Evolutionary conservation across 2,113 vertebrate genomes (phyloP), one percentile per base, ranked within the genome.

Genomic region (Saccopteryx bilineata): DNA sequence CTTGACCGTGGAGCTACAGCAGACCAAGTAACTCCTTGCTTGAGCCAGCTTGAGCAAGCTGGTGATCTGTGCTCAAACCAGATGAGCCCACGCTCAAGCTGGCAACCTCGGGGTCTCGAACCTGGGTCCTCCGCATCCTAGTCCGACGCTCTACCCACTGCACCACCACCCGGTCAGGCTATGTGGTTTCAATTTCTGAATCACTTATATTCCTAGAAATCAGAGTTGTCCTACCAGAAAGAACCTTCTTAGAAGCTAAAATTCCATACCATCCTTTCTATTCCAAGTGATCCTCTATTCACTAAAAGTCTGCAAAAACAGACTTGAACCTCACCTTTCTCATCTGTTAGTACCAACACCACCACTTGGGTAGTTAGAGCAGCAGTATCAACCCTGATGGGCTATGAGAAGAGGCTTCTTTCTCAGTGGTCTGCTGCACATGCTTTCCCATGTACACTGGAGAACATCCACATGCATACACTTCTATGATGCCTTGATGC

Each of bases 251-350:
- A 54, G 24, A 78, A 87, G 60, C 7, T 87, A 26, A 72, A 81
- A 88, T 91, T 66, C 63, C 31, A 76, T 63, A 26, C 15, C 1
- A 68, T 66, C 26, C 69, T 13, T 84, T 19, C 24, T 74, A 21
- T 76, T 68, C 48, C 52, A 93, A 91, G n/a, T 58, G n/a, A 91
- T 28, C 83, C 14, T 88, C 61, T 84, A n/a, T 50, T 93, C 78
- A 88, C 19, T 91, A 15, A 71, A 75, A 85, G 72, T 24, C 63
- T 58, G 58, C 58, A 88, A 90, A 90, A 56, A 58, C 31, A 81
- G 50, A 21, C 24, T 82, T 68, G 21, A 72, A 63, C 46, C 66
- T 81, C 23, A 56, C 19, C 39, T 63, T 94, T 78, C 17, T 94
- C 72, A 31, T 46, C n/a, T 91, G 58, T 74, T 66, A 81, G n/a